Base-by-base conservation (phyloP, 2,113 vertebrate species). In the Lates calcarifer region DNA sequence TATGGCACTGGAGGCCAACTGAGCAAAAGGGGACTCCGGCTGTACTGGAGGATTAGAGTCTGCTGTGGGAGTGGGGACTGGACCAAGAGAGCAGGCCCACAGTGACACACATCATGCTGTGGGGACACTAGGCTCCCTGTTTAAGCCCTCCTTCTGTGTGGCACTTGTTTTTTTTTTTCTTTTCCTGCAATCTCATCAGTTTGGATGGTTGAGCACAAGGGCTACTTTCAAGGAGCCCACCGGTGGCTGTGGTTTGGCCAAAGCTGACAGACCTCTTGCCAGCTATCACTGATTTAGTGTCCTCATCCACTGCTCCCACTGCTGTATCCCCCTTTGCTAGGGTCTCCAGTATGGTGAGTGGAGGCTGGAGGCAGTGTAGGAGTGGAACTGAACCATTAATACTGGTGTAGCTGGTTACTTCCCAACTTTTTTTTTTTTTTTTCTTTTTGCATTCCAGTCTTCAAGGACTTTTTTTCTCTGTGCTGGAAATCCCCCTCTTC, bases 81-180 rank as follows among this genome's bases (percentile, higher is more conserved):
- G 81, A 91, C 70, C 82, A 77, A 74, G 64, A 73, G 74, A 74
- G 58, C 85, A 83, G 76, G 22, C 79, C 75, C 77, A 88, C 83
- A 80, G 79, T 24, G 45, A 88, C 57, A 31, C 63, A 74, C 79
- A 80, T 88, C 83, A 86, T 91, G 85, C 83, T 84, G 75, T 49
- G 33, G 84, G 83, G 87, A 94, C 94, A 95, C 89, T 93, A 93
- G 91, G 73, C 58, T 91, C 82, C 86, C 91, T 95, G 91, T 94
- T 90, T 89, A 80, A 87, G 63, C 71, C 82, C 73, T 79, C 6
- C 10, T 67, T 72, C 87, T 90, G 80, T 92, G 83, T 83, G 55
- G 73, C 56, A 35, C 64, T 88, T 77, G 18, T 81, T 82, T 85
- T 83, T 89, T 86, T 76, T 76, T 45, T 6, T 51, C 37, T 74